Evolutionary conservation across 1,140 invertebrate genomes (phyloP).

Genomic region (Euura lappo): DNA sequence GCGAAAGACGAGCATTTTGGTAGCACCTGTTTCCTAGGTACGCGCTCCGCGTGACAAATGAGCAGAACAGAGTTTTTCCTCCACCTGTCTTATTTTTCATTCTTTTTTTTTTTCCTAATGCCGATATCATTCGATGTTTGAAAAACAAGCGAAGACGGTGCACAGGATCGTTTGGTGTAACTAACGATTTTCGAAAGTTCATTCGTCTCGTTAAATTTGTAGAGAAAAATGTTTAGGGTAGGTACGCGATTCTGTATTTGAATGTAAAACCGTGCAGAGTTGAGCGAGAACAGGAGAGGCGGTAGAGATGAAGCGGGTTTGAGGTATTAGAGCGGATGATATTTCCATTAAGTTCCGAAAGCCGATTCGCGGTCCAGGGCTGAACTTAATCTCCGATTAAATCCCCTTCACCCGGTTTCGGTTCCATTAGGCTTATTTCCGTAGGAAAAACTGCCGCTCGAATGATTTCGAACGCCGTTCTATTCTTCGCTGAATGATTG

Average conservation of each 20-base stretch:
- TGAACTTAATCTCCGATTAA: neutral
- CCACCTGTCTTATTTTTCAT: neutral
- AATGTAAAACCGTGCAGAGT: too few species aligned
- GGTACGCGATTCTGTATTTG: too few species aligned
- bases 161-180: neutral
- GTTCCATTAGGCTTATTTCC: neutral
- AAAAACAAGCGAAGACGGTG: too few species aligned
- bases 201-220: neutral
- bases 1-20: neutral
- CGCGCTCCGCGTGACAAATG: neutral
- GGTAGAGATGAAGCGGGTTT: neutral
- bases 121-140: neutral
- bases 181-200: neutral
- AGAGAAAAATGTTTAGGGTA: too few species aligned
- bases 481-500: neutral
- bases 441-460: neutral
- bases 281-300: neutral
- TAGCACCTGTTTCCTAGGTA: neutral
- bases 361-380: neutral
- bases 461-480: slow-evolving; percentile 21
- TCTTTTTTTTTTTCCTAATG: neutral
- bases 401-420: neutral
- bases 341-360: neutral
- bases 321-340: neutral
- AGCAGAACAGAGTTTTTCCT: neutral